A percentile compares a stretch with the other conserved stretches of the same genome.
phyloP scores from a whole-genome alignment of 2,797 vertebrate genomes.

The Gambusia yucatana region DNA sequence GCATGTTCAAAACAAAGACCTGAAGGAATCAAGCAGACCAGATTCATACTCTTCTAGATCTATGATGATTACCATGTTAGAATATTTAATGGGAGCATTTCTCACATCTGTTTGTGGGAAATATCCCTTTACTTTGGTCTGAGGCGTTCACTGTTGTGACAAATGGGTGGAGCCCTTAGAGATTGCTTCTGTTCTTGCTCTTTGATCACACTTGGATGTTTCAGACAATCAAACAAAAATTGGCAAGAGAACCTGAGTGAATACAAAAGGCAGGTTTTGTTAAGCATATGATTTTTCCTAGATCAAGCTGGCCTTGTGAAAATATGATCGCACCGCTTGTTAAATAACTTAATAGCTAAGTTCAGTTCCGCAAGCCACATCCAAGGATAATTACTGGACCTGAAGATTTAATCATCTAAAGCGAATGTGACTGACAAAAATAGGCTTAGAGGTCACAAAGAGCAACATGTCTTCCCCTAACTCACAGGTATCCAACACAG shows the following conservation, averaged over 20 bases:
- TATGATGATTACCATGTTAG: neutral
- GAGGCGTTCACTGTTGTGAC: neutral
- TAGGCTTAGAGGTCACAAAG: neutral
- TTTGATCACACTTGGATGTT: neutral
- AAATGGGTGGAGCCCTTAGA: neutral
- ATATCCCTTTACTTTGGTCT: neutral
- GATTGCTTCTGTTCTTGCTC: neutral
- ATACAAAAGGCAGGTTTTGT: neutral
- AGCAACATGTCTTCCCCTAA: neutral
- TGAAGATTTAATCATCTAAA: neutral
- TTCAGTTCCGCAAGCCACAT: neutral
- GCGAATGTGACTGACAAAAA: neutral
- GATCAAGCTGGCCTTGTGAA: neutral
- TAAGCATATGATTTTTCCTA: neutral
- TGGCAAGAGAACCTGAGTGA: neutral
- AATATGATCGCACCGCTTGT: neutral
- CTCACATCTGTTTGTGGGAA: neutral
- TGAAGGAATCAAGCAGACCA: neutral
- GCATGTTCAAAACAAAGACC: neutral
- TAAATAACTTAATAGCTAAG: neutral
- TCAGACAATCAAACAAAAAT: neutral
- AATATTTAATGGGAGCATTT: neutral
- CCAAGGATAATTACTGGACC: neutral
- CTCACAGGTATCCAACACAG: neutral
- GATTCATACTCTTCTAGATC: neutral